Evolutionary conservation across 2,888 invertebrate genomes (phyloP).

Genomic region (Coenonympha arcania): DNA sequence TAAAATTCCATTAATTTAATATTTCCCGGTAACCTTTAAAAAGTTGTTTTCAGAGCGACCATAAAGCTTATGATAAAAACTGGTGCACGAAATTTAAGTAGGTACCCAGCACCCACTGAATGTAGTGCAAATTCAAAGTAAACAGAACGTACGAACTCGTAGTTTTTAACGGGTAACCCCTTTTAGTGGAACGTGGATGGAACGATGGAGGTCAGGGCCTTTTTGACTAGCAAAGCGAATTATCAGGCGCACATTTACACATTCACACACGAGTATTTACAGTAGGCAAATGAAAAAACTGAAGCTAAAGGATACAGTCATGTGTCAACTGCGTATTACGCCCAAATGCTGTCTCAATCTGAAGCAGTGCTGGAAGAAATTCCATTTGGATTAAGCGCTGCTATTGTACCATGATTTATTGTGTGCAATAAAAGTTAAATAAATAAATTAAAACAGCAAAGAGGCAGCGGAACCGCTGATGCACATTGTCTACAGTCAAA

Average conservation of each 20-base stretch:
- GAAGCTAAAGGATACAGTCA: too few species aligned
- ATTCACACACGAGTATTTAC: neutral
- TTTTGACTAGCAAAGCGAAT: neutral
- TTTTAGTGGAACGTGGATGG: neutral
- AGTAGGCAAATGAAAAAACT: too few species aligned
- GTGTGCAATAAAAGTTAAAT: too few species aligned
- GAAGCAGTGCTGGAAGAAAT: too few species aligned
- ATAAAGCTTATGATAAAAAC: slow-evolving; percentile 8
- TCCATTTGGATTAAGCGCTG: too few species aligned
- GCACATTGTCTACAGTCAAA: too few species aligned
- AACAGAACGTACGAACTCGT: slow-evolving; percentile 14
- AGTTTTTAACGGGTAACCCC: too few species aligned
- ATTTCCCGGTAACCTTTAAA: neutral
- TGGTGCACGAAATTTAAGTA: slow-evolving; percentile 13
- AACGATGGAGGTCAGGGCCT: neutral
- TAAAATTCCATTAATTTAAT: neutral
- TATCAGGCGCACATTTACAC: neutral
- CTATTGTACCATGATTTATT: too few species aligned
- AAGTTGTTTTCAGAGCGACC: neutral
- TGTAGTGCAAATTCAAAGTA: slow-evolving; percentile 13
- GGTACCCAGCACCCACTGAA: neutral
- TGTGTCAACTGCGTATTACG: too few species aligned
- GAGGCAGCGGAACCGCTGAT: too few species aligned
- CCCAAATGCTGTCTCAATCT: too few species aligned
- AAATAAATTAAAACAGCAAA: too few species aligned